These are phyloP conservation scores for Eupeodes latifasciatus DNA, from an alignment of 2,888 invertebrate genomes.

Conservation along the genomic window DNA sequence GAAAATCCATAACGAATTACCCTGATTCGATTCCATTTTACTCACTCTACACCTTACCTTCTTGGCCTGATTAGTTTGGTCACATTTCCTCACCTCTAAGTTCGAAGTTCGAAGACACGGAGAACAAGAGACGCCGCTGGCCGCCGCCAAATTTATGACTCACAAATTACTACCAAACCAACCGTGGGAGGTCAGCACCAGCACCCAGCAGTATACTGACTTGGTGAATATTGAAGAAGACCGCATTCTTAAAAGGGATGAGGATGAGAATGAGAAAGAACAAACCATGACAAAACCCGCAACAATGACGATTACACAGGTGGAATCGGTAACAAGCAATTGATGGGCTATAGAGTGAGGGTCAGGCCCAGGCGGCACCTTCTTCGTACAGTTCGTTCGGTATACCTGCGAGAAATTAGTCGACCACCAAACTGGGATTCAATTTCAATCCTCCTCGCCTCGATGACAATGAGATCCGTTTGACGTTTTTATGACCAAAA, in stretches of 20 bases:
- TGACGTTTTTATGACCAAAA: conserved; percentile 67
- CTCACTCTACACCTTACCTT: conserved; percentile 4
- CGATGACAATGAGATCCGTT: conserved; percentile 63
- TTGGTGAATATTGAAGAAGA: conserved; percentile 13
- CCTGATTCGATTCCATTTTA: conserved; percentile 61
- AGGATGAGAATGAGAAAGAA: background rate
- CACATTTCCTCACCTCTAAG: conserved; percentile 64
- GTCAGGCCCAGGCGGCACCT: background rate
- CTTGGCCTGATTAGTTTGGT: conserved; percentile 32
- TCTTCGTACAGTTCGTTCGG: background rate
- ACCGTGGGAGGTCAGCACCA: conserved; percentile 70
- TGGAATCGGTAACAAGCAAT: conserved; percentile 72
- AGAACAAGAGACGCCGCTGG: conserved; percentile 46
- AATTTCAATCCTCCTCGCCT: conserved; percentile 22
- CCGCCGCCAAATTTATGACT: conserved; percentile 71
- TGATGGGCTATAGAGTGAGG: conserved; percentile 30
- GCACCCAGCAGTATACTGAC: background rate
- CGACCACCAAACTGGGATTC: conserved; percentile 67
- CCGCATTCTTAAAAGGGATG: conserved; percentile 8
- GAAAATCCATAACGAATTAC: conserved; percentile 73
- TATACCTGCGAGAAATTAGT: conserved; percentile 62
- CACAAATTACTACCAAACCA: conserved; percentile 72
- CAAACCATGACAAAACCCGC: conserved; percentile 7
- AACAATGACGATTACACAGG: conserved; percentile 49
- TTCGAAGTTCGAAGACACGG: background rate